phyloP scores from a whole-genome alignment of 2,797 vertebrate species.

The Sphaeramia orbicularis region DNA sequence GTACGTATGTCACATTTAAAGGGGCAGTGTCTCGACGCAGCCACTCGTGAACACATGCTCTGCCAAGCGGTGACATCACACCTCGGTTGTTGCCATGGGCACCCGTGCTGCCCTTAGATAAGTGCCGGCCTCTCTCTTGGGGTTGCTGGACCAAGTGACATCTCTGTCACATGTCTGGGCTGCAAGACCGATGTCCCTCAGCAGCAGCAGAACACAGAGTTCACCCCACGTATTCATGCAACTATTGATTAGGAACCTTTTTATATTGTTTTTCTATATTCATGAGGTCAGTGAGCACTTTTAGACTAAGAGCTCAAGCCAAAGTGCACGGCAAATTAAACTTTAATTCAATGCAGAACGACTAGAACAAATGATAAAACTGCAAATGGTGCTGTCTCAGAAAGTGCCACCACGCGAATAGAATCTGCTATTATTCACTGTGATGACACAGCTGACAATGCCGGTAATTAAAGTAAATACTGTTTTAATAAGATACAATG shows the following conservation, averaged over 20 bases:
- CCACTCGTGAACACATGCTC: conserved; percentile 76
- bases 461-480: conserved; percentile 66
- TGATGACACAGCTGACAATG: conserved; percentile 51
- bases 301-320: conserved; percentile 29
- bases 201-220: conserved; percentile 26
- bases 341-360: conserved; percentile 56
- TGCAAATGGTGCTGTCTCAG: conserved; percentile 24
- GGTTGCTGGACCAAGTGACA: conserved; percentile 71
- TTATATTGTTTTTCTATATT: conserved; percentile 64
- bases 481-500: conserved; percentile 66
- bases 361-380: conserved; percentile 36
- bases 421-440: conserved; percentile 45
- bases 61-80: conserved; percentile 77
- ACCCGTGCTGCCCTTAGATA: conserved; percentile 76
- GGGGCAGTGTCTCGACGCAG: conserved; percentile 64
- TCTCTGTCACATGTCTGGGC: conserved; percentile 72
- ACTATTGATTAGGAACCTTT: conserved; percentile 63
- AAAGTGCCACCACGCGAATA: conserved; percentile 31
- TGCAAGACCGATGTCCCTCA: conserved; percentile 37
- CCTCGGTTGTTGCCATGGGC: conserved; percentile 79
- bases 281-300: conserved; percentile 53
- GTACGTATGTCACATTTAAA: conserved; percentile 65
- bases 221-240: conserved; percentile 48
- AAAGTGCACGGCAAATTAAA: conserved; percentile 59
- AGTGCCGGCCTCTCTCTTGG: conserved; percentile 65